Conservation (phyloP, 2,113 vertebrate genomes). For the Donacobius atricapilla region DNA sequence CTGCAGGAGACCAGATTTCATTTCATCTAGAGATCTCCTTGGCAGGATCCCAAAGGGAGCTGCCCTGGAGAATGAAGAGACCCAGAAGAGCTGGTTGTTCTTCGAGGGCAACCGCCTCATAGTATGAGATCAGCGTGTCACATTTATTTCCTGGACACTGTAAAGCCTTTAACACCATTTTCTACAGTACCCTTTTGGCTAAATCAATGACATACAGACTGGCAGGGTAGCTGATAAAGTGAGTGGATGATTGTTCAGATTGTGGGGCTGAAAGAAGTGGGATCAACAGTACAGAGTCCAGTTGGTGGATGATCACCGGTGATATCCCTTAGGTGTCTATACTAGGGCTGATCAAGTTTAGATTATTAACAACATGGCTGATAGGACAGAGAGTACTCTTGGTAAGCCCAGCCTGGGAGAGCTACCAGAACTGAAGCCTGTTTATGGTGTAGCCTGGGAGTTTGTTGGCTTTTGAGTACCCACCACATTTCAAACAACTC, state of each 20-base stretch:
- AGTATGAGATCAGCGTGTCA: not conserved
- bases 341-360: not conserved
- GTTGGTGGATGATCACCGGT: not conserved
- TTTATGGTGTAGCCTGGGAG: not conserved
- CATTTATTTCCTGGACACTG: not conserved
- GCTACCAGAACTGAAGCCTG: not conserved
- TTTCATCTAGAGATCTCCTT: not conserved
- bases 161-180: not conserved
- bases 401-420: not conserved
- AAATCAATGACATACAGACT: not conserved
- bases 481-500: not conserved
- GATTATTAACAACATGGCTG: not conserved
- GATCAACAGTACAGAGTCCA: not conserved
- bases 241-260: not conserved
- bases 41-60: not conserved
- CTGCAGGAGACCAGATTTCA: not conserved
- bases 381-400: not conserved
- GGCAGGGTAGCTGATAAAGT: not conserved
- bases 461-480: not conserved
- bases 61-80: not conserved
- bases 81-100: not conserved
- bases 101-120: not conserved
- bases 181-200: not conserved
- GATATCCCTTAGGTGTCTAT: accelerated
- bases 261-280: not conserved